These are phyloP conservation scores for Noctilio leporinus DNA, from an alignment of 2,113 vertebrate species.

Conservation along the genomic window DNA sequence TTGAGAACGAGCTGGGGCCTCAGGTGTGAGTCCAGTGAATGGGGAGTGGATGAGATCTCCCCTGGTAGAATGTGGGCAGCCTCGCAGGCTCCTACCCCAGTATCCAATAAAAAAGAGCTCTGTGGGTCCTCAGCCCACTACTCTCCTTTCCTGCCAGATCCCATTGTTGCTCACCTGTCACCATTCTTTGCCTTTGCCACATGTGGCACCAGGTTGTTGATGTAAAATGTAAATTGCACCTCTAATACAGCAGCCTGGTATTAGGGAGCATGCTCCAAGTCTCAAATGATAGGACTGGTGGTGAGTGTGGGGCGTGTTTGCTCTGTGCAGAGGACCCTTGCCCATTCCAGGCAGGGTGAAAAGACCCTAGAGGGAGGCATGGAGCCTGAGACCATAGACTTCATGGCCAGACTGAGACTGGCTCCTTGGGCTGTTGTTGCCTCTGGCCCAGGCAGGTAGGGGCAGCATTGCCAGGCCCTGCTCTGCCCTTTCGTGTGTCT, in stretches of 20 bases:
- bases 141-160: neutral
- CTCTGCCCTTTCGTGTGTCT: neutral
- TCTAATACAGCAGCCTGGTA: neutral
- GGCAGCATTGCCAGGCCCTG: neutral
- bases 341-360: neutral
- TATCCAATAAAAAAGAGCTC: neutral
- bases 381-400: neutral
- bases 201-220: neutral
- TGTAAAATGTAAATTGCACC: neutral
- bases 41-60: neutral
- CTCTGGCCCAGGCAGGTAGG: neutral
- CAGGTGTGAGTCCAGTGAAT: neutral
- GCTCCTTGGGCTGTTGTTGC: neutral
- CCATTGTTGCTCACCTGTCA: accelerated
- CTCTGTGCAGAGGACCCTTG: neutral
- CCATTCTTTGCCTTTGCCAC: neutral
- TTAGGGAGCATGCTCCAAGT: neutral
- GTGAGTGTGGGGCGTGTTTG: neutral
- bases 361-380: neutral
- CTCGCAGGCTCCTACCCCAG: neutral
- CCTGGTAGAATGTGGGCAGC: neutral
- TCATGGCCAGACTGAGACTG: neutral
- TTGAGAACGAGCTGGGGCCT: neutral
- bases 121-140: neutral
- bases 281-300: too few species aligned